Evolutionary conservation across 2,797 vertebrate species (phyloP).

Genomic region (Onychomys arenicola): DNA sequence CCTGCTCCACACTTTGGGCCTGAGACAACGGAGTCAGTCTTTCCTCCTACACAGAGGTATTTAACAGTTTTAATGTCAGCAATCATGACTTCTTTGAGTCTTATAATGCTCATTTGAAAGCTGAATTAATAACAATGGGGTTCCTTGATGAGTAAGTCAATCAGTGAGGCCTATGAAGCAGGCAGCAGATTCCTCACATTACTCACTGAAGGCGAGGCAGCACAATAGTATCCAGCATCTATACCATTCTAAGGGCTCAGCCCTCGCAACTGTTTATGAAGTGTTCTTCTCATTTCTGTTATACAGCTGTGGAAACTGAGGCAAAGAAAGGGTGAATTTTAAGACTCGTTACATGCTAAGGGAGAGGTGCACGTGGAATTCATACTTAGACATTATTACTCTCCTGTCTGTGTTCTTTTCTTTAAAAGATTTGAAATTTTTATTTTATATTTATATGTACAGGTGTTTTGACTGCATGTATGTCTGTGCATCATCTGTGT

Average conservation of each 20-base stretch:
- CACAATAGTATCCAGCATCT: background rate
- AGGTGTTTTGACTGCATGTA: background rate
- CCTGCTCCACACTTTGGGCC: background rate
- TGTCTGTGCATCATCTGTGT: background rate
- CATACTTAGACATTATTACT: background rate
- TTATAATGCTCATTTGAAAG: background rate
- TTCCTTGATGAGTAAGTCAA: background rate
- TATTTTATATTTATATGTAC: background rate
- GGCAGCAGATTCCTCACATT: background rate
- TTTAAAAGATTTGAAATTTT: background rate
- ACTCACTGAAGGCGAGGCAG: background rate
- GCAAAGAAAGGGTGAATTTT: background rate
- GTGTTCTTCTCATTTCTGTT: background rate
- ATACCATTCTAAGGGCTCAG: background rate
- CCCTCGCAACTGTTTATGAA: background rate
- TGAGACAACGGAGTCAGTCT: background rate
- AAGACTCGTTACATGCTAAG: background rate
- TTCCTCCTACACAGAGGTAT: background rate
- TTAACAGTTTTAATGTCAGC: background rate
- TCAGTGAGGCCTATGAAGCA: background rate
- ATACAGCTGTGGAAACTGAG: conserved; percentile 2
- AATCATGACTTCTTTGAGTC: background rate
- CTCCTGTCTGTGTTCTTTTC: background rate
- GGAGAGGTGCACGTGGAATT: background rate
- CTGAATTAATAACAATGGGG: background rate